Base-by-base conservation (phyloP, 1,140 invertebrate genomes). In the Oncopeltus fasciatus region DNA sequence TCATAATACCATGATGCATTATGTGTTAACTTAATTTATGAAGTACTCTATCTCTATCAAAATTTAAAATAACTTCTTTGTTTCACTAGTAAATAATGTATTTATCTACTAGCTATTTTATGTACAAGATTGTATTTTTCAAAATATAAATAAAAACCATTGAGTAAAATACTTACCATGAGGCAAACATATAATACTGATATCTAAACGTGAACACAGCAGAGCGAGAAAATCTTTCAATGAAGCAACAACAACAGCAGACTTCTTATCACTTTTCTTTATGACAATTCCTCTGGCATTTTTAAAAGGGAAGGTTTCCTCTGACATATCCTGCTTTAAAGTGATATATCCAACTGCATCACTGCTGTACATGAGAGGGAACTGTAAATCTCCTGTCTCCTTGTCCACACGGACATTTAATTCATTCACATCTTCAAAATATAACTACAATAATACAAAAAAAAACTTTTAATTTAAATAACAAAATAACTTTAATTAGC, bases 151-250 rank as follows among this genome's bases (percentile, higher is more conserved):
- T 59, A 18, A 66, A 59, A 51, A 44, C 11, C 21, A 44, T 26
- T 59, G 3, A 59, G 11, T 21, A 59, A 59, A 58, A 18, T 38
- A 46, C 1, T 29, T 61, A 61, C 60, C 60, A 56, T 61, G 24
- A 9, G 60, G 51, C 43, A 61, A 61, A 56, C 59, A 60, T n/a
- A 60, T 60, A 4, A 60, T 49, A 47, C 49, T 44, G 29, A 1
- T n/a, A 1, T 27, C 21, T 11, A 60, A n/a, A 24, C 18, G 38
- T 18, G 27, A n/a, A 5, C 20, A 2, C 14, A 26, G 5, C 16
- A 60, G 28, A 2, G 59, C 44, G 0, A 60, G 2, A 28, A 60
- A 60, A 31, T 60, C 59, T 21, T 28, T 49, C 14, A 60, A 5
- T 43, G n/a, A 49, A 11, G 43, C 29, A 28, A 49, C 46, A 47